Base-by-base conservation (phyloP, 2,797 vertebrate species). In the Tokudaia tokunoshimensis region DNA sequence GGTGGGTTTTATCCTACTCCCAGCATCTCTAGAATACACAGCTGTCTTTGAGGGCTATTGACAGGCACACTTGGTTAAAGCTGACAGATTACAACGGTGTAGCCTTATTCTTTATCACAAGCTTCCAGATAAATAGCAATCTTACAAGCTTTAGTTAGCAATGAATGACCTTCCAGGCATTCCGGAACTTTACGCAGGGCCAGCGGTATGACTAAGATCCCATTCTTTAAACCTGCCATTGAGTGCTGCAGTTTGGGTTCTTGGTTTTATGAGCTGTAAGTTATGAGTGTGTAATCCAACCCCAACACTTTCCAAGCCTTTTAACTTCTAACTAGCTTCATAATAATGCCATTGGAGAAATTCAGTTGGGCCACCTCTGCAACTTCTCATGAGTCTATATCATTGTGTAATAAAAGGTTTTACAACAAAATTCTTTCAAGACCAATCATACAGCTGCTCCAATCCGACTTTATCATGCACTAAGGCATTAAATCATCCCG, bases 401-500 rank as follows among this genome's bases (percentile, higher is more conserved):
- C 70, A 91, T 89, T 83, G 93, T 81, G 24, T 84, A 92, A 75
- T 61, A 65, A 87, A 92, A 95, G 17, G 8, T 70, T 70, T 92
- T 67, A 52, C 50, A 87, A 61, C 67, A 10, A 86, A 94, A 84
- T 80, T 92, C 31, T 87, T 94, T 57, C 55, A 91, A 84, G 55
- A 52, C 80, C 29, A 79, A 79, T 70, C 44, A 78, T 7, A 34
- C 50, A 37, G 63, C 65, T 44, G 61, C 83, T 78, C 55, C 88
- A 81, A 94, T 79, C 47, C 17, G 26, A 83, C 52, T 70, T 89
- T 93, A 81, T 52, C 94, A 96, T 81, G 59, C 72, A 52, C 63
- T 94, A 85, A 44, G 85, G 81, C 83, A 26, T 94, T 82, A 96
- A 97, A 92, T 91, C 61, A 97, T 75, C 76, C 75, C 34, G 26